These are phyloP conservation scores for Matsumyia berberina DNA, from an alignment of 2,888 invertebrate genomes.

Conservation along the genomic window DNA sequence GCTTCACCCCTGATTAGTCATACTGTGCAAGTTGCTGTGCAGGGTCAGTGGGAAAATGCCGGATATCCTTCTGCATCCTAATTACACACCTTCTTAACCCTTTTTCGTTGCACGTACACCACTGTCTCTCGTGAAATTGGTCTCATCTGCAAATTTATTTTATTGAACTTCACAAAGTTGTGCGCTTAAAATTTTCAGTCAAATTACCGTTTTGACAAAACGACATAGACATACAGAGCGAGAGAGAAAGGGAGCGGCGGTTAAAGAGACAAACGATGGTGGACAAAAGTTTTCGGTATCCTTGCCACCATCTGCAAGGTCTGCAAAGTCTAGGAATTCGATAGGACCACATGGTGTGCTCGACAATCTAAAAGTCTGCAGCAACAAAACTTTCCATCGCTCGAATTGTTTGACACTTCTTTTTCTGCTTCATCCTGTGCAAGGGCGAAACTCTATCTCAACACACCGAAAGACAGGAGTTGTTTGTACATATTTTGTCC, in stretches of 20 bases:
- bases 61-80: slow-evolving; percentile 67
- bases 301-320: slow-evolving; percentile 63
- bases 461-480: slow-evolving; percentile 37
- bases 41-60: slow-evolving; percentile 44
- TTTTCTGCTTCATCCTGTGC: background rate
- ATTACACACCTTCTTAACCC: slow-evolving; percentile 69
- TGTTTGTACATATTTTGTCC: slow-evolving; percentile 45
- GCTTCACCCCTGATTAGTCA: slow-evolving; percentile 58
- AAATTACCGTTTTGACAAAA: slow-evolving; percentile 65
- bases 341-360: slow-evolving; percentile 26
- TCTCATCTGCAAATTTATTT: slow-evolving; percentile 65
- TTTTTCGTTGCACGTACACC: slow-evolving; percentile 5
- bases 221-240: background rate
- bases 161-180: slow-evolving; percentile 66
- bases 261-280: slow-evolving; percentile 28
- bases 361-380: slow-evolving; percentile 33
- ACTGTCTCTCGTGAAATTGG: background rate
- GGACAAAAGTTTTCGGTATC: slow-evolving; percentile 57
- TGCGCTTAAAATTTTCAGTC: slow-evolving; percentile 68
- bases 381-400: slow-evolving; percentile 39
- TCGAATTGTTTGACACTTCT: slow-evolving; percentile 11
- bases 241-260: too few relatives aligned
- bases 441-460: slow-evolving; percentile 7
- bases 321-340: slow-evolving; percentile 50
- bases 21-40: slow-evolving; percentile 11